Percentiles rank a stretch among this genome's conserved stretches.
These are phyloP conservation scores for Agelastica alni DNA, from an alignment of 2,888 invertebrate species.

Conservation along the genomic window DNA sequence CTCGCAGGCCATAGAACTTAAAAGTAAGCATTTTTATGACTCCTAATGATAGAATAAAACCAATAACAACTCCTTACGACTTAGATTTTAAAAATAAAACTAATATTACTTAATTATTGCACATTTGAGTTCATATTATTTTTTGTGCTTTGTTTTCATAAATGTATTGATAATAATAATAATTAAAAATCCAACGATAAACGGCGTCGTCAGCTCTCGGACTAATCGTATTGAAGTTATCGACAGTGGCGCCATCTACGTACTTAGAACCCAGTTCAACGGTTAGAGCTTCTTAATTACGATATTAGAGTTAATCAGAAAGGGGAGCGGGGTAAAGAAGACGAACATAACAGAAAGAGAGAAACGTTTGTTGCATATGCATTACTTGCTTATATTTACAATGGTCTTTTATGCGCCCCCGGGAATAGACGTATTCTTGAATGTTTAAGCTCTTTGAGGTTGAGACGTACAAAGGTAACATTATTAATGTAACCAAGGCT, in stretches of 20 bases:
- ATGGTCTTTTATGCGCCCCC: constrained; percentile 15
- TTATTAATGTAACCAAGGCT: background rate
- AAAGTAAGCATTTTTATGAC: no score
- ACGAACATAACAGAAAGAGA: constrained; percentile 25
- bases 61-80: no score
- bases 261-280: constrained; percentile 31
- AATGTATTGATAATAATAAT: no score
- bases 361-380: constrained; percentile 46
- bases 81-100: no score
- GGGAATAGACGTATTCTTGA: background rate
- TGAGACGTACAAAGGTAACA: background rate
- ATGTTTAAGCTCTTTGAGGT: background rate
- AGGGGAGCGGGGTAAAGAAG: constrained; percentile 35
- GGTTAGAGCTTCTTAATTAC: constrained; percentile 45
- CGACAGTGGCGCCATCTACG: background rate
- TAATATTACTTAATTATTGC: no score
- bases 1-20: no score
- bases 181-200: background rate
- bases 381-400: constrained; percentile 42
- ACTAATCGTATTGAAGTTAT: constrained; percentile 1
- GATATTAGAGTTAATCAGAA: constrained; percentile 48
- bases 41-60: no score
- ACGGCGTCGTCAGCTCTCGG: background rate
- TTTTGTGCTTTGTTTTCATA: no score
- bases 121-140: no score